A percentile compares a stretch with the other conserved stretches of the same genome.
phyloP scores from a whole-genome alignment of 2,113 vertebrate species.

The Protobothrops flavoviridis region DNA sequence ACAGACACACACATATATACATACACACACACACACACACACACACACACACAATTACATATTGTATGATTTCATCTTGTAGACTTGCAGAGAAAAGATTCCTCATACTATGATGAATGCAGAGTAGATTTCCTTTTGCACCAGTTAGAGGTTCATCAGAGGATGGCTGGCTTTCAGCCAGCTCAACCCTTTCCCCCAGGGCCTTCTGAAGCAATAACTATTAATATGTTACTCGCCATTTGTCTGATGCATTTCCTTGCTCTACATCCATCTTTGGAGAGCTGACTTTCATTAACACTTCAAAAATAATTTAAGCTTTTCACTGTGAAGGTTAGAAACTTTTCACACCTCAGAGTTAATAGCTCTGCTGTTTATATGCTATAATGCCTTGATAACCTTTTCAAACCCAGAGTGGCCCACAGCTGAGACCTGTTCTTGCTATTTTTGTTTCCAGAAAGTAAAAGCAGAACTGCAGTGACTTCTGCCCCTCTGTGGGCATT shows the following conservation, averaged over 20 bases:
- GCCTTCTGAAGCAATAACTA: slow-evolving; percentile 69
- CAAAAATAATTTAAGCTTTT: slow-evolving; percentile 80
- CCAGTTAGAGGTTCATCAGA: slow-evolving; percentile 29
- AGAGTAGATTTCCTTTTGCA: neutral
- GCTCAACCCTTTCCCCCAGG: slow-evolving; percentile 44
- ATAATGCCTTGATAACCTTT: slow-evolving; percentile 75
- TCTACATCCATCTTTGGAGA: slow-evolving; percentile 72
- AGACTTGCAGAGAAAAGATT: neutral
- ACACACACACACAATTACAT: neutral
- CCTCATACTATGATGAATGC: neutral
- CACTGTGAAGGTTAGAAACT: slow-evolving; percentile 74
- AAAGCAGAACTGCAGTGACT: slow-evolving; percentile 59
- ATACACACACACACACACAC: fast-evolving
- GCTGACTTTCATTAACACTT: slow-evolving; percentile 77
- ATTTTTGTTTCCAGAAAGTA: slow-evolving; percentile 65
- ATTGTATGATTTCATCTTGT: neutral
- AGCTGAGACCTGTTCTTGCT: slow-evolving; percentile 68
- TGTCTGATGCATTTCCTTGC: slow-evolving; percentile 71
- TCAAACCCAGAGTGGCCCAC: slow-evolving; percentile 65
- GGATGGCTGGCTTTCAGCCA: slow-evolving; percentile 50
- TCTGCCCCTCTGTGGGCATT: slow-evolving; percentile 64
- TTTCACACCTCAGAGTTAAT: slow-evolving; percentile 74
- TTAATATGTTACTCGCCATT: slow-evolving; percentile 72
- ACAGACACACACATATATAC: too few relatives aligned
- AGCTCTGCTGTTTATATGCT: slow-evolving; percentile 74